Conservation (phyloP, 1,140 invertebrate genomes). For the Cotesia vestalis region DNA sequence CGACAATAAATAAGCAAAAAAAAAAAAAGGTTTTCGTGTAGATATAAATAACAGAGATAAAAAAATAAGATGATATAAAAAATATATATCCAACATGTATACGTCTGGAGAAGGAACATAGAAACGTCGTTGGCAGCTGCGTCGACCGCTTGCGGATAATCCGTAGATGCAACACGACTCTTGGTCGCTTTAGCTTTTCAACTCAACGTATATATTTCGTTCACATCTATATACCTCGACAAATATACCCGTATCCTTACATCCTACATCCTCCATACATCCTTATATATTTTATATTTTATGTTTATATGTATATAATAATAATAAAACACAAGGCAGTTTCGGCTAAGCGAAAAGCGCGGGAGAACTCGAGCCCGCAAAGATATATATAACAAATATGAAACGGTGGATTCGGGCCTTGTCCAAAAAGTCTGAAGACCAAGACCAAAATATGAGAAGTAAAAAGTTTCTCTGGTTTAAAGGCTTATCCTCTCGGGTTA, state of each 20-base stretch:
- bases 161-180: slow-evolving; percentile 17
- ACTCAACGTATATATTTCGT: slow-evolving; percentile 7
- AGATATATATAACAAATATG: neutral
- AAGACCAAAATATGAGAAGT: neutral
- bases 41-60: neutral
- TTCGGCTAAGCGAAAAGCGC: neutral
- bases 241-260: too few species aligned
- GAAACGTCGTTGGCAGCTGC: slow-evolving; percentile 16
- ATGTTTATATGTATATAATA: too few species aligned
- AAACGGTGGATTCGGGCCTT: too few species aligned
- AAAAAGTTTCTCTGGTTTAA: too few species aligned
- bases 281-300: too few species aligned
- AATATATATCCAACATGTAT: slow-evolving; percentile 13
- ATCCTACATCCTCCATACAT: too few species aligned
- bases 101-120: neutral
- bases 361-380: neutral
- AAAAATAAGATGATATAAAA: neutral
- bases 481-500: slow-evolving; percentile 11
- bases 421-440: neutral
- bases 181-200: slow-evolving; percentile 10
- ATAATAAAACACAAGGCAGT: neutral
- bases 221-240: neutral
- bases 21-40: neutral
- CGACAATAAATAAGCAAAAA: neutral
- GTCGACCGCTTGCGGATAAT: slow-evolving; percentile 17